Evolutionary conservation across 1,140 invertebrate species (phyloP).

Genomic region (Popillia japonica): DNA sequence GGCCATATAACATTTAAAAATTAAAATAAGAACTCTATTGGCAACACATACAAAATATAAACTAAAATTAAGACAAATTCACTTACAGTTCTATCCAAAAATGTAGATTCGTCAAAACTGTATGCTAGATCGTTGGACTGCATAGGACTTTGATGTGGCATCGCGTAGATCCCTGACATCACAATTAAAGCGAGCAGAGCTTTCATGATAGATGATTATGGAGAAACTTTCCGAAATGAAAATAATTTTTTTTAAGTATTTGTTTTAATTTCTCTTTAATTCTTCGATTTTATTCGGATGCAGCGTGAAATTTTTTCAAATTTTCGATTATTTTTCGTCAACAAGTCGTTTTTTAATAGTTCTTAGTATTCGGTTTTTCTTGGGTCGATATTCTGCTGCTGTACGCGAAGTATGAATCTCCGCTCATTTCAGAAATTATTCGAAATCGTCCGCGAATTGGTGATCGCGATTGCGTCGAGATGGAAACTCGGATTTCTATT

Average conservation of each 20-base stretch:
- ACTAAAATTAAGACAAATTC: neutral
- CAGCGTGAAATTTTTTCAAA: neutral
- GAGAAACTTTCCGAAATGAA: neutral
- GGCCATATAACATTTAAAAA: too few relatives aligned
- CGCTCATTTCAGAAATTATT: slow-evolving; percentile 5
- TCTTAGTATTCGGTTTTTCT: neutral
- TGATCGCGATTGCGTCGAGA: neutral
- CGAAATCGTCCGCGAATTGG: slow-evolving; percentile 19
- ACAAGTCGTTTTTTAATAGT: neutral
- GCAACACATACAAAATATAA: neutral
- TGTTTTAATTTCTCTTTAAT: neutral
- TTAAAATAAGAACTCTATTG: neutral
- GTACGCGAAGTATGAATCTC: slow-evolving; percentile 14
- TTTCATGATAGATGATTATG: neutral
- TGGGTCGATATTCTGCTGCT: neutral
- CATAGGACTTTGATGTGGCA: neutral
- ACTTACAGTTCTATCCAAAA: neutral
- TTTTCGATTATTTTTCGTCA: neutral
- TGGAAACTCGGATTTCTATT: slow-evolving; percentile 15
- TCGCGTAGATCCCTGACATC: slow-evolving; percentile 15
- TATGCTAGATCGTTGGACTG: neutral
- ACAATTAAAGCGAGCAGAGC: slow-evolving; percentile 2
- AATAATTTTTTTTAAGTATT: neutral
- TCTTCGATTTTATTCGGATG: neutral
- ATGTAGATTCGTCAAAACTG: neutral